Base-by-base conservation (phyloP, 2,113 vertebrate genomes). In the Larimichthys crocea region DNA sequence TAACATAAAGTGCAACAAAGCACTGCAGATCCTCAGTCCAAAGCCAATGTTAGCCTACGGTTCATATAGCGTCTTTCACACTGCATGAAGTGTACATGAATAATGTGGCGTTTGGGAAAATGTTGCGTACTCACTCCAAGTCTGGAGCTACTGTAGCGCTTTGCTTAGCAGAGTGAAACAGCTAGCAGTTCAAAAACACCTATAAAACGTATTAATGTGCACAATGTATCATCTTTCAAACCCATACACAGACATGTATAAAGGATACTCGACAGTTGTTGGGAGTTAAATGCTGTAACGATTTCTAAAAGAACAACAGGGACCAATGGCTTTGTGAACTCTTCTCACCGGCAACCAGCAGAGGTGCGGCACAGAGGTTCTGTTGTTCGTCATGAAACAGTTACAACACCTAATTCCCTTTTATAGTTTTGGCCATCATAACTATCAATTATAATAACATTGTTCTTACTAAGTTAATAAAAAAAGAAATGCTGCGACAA, bases 1-100 rank as follows among this genome's bases (percentile, higher is more conserved):
- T 60, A 61, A 52, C 42, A 66, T 17, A 49, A 75, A 76, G 44
- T 82, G 65, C 52, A 24, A 22, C n/a, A 55, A 65, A 80, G 66
- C 59, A 82, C 78, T 44, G 29, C 63, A 74, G 42, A 69, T 35
- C 53, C 29, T 65, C 26, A 42, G 55, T n/a, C 60, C n/a, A 49
- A 60, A 65, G 26, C 52, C n/a, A 56, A 53, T 66, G 35, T 57
- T 26, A 26, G 19, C 15, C 46, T 46, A 19, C 14, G 16, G 22
- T 73, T 73, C 15, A 49, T 65, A n/a, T 24, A 22, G 22, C 50
- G 3, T 62, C 8, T 53, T 72, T 31, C 14, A 56, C 10, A 49
- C 20, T 42, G 12, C 24, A 69, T 26, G 6, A 48, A 49, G 69
- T 29, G 50, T 40, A 40, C 35, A 76, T 2, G 11, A 62, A 44